phyloP scores from a whole-genome alignment of 2,888 invertebrate genomes.

The Xiphydria camelus region DNA sequence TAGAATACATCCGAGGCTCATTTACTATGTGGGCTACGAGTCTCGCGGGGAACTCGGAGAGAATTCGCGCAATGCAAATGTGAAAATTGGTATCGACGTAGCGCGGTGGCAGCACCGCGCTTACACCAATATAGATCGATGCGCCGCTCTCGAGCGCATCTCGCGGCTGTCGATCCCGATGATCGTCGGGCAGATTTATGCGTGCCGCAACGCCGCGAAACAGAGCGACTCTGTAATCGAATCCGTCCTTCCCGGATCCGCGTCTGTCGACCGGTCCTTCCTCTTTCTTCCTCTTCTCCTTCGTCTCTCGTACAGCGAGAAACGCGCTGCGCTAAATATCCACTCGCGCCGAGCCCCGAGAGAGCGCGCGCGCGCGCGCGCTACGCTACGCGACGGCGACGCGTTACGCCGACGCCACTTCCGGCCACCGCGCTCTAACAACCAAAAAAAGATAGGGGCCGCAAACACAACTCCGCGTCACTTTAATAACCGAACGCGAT shows the following conservation, averaged over 20 bases:
- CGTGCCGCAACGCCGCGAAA: background rate
- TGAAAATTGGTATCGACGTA: too few relatives aligned
- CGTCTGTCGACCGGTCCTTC: background rate
- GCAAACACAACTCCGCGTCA: too few relatives aligned
- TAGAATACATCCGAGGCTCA: too few relatives aligned
- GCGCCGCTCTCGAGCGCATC: conserved; percentile 10
- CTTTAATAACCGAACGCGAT: background rate
- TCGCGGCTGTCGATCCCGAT: background rate
- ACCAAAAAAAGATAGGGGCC: too few relatives aligned
- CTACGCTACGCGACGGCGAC: conserved; percentile 13
- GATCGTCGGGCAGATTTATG: background rate
- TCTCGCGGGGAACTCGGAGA: too few relatives aligned
- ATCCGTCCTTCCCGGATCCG: background rate
- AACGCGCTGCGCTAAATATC: too few relatives aligned
- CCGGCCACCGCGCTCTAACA: conserved; percentile 16
- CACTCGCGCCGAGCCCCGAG: too few relatives aligned
- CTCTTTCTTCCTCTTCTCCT: conserved; percentile 1
- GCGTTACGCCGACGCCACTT: conserved; percentile 21
- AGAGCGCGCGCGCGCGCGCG: too few relatives aligned
- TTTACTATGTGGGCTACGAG: too few relatives aligned
- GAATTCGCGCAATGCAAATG: too few relatives aligned
- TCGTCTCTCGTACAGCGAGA: background rate
- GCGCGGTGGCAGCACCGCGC: too few relatives aligned
- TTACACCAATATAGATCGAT: too few relatives aligned
- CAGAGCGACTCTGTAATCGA: background rate